Base-by-base conservation (phyloP, 1,140 invertebrate species). In the Zaprionus capensis region DNA sequence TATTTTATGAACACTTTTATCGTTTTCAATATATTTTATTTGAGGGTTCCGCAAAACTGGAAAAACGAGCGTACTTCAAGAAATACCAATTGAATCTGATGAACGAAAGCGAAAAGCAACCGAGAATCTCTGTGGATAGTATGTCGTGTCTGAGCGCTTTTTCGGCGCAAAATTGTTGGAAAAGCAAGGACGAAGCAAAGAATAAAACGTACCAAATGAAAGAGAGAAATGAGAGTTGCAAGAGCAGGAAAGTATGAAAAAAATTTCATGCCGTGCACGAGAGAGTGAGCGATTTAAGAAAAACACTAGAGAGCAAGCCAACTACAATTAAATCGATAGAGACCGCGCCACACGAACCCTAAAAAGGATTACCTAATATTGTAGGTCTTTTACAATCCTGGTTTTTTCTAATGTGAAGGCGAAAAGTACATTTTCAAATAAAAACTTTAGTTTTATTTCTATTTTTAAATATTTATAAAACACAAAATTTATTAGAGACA, bases 301-400 rank as follows among this genome's bases (percentile, higher is more conserved):
- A 61, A 58, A 73, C 58, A 72, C 28, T 17, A n/a, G 11, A 36
- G 20, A 66, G 20, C 2, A 41, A 71, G 70, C 73, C 87, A 81
- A 80, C 58, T 75, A 17, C 6, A 88, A 75, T 90, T 90, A 81
- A 88, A 88, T 88, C 85, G 75, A 88, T 88, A 90, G 76, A 57
- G 71, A 81, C n/a, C 41, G 76, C 53, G 70, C 69, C 51, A 79
- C 82, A 82, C 44, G 44, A 57, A 34, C 62, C 22, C 28, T 38
- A 69, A 73, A 61, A 69, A 66, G 70, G 75, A 84, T 88, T 88
- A 88, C 84, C 84, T 88, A 88, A 88, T 67, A 73, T 71, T 65
- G 61, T 9, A 12, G 6, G 7, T 34, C 2, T 56, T 70, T 64
- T 7, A 34, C 44, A 22, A 41, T 34, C 14, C 4, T 31, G 6